These are phyloP conservation scores for Heteromormyrus szaboi DNA, from an alignment of 2,797 vertebrate species.

Conservation along the genomic window DNA sequence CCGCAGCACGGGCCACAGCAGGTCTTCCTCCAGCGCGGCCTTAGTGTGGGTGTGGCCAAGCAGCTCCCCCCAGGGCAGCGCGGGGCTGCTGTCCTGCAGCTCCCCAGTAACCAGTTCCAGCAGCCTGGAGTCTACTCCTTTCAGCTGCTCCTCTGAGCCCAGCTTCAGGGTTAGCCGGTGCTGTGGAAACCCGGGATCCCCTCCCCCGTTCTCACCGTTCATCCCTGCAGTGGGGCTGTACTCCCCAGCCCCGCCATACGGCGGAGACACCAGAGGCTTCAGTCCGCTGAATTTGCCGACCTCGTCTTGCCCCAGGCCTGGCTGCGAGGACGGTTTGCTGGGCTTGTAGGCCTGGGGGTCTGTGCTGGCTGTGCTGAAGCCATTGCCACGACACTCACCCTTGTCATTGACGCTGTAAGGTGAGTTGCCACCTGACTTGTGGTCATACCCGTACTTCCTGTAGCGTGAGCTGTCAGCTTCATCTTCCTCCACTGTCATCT, in stretches of 20 bases:
- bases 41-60: slow-evolving; percentile 79
- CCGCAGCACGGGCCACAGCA: slow-evolving; percentile 86
- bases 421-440: slow-evolving; percentile 60
- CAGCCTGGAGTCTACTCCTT: slow-evolving; percentile 68
- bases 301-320: slow-evolving; percentile 39
- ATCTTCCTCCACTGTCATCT: slow-evolving; percentile 69
- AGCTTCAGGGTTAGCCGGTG: slow-evolving; percentile 56
- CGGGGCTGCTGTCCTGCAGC: slow-evolving; percentile 77
- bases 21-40: slow-evolving; percentile 83
- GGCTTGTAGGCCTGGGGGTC: slow-evolving; percentile 62
- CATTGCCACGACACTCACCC: slow-evolving; percentile 75
- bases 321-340: slow-evolving; percentile 61
- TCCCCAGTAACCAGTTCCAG: slow-evolving; percentile 80
- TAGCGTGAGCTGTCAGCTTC: slow-evolving; percentile 71
- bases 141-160: slow-evolving; percentile 64
- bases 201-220: slow-evolving; percentile 63
- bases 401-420: slow-evolving; percentile 71
- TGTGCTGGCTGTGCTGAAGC: slow-evolving; percentile 58
- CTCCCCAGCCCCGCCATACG: slow-evolving; percentile 65
- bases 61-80: slow-evolving; percentile 82
- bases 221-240: slow-evolving; percentile 72
- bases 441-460: slow-evolving; percentile 82
- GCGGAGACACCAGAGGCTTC: slow-evolving; percentile 72
- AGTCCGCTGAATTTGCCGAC: slow-evolving; percentile 58
- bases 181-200: slow-evolving; percentile 63